Conservation (phyloP, 2,888 invertebrate genomes). For the Perdita meconis region DNA sequence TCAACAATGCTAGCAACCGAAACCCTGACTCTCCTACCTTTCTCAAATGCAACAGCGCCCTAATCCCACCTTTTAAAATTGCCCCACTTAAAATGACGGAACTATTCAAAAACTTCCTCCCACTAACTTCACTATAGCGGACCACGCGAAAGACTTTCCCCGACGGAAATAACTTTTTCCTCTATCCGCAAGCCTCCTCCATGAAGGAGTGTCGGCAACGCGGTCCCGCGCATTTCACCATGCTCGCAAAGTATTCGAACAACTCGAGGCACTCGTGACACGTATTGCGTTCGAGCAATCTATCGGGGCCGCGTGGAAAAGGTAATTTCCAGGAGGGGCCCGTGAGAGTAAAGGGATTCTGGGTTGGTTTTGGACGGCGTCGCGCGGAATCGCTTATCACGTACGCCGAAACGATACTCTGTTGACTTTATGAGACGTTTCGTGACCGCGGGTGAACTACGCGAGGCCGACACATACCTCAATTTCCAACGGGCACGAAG, state of each 20-base stretch:
- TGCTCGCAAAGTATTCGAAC: constrained; percentile 3
- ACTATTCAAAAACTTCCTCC: not conserved
- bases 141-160: no score
- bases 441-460: constrained; percentile 52
- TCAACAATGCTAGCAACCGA: no score
- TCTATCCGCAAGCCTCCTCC: not conserved
- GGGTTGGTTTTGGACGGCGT: constrained; percentile 17
- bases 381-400: constrained; percentile 45
- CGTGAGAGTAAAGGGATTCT: constrained; percentile 22
- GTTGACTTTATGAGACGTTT: constrained; percentile 55
- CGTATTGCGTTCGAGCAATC: constrained; percentile 23
- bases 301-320: constrained; percentile 15
- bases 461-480: constrained; percentile 38
- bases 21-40: no score
- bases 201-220: not conserved
- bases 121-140: no score
- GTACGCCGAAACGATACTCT: constrained; percentile 38
- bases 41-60: no score
- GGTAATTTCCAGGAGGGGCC: constrained; percentile 22
- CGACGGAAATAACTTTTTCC: no score
- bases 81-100: not conserved
- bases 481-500: constrained; percentile 56
- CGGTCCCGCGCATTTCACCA: constrained; percentile 4
- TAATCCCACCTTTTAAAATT: not conserved
- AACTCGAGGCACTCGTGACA: not conserved